These are phyloP conservation scores for Sebastolobus altivelis DNA, from an alignment of 2,797 vertebrate genomes.

Conservation along the genomic window DNA sequence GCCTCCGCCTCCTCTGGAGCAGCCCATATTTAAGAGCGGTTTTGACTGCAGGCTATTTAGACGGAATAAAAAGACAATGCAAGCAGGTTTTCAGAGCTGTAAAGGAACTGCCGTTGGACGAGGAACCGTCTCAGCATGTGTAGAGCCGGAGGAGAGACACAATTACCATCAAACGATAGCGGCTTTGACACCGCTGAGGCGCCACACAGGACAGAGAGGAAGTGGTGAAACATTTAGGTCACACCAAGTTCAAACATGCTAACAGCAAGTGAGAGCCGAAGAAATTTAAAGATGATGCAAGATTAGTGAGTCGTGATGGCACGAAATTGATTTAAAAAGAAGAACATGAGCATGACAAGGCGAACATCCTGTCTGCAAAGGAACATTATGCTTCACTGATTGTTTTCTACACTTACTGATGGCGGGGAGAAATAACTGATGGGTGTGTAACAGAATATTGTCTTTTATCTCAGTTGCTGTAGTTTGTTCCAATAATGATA, in stretches of 20 bases:
- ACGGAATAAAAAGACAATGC: conserved; percentile 57
- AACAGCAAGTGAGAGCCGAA: conserved; percentile 26
- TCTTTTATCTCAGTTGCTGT: background rate
- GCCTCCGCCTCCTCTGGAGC: conserved; percentile 33
- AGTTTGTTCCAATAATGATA: background rate
- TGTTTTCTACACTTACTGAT: background rate
- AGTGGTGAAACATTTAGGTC: conserved; percentile 64
- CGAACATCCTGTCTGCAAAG: conserved; percentile 12
- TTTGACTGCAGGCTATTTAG: conserved; percentile 56
- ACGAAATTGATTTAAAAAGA: conserved; percentile 24
- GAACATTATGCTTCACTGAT: background rate
- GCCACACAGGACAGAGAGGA: conserved; percentile 61
- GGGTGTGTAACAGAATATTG: conserved; percentile 9
- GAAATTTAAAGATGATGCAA: conserved; percentile 15
- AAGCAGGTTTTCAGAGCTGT: conserved; percentile 64
- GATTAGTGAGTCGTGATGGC: background rate
- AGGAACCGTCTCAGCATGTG: conserved; percentile 75
- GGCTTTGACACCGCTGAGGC: conserved; percentile 40
- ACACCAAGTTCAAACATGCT: conserved; percentile 53
- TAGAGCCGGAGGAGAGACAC: conserved; percentile 57
- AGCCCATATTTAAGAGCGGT: conserved; percentile 39
- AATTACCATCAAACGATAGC: conserved; percentile 65
- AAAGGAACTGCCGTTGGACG: conserved; percentile 72
- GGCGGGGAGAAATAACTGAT: background rate
- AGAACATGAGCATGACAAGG: conserved; percentile 12